A percentile compares a stretch with the other conserved stretches of the same genome.
Conservation (phyloP, 2,797 vertebrate species). For the Tragelaphus oryx region DNA sequence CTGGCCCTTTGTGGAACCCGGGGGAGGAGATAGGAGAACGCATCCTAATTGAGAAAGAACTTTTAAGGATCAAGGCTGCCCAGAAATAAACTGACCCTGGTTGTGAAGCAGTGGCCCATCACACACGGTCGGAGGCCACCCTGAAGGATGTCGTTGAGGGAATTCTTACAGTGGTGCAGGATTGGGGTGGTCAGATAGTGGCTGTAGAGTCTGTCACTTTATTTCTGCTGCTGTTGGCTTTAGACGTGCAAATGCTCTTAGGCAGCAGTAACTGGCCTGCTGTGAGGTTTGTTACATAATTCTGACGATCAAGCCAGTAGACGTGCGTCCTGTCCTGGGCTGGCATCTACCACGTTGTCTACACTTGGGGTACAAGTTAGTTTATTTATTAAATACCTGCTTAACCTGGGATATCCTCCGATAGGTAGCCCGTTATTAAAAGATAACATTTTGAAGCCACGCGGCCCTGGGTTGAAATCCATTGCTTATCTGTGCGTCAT, state of each 20-base stretch:
- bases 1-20: background rate
- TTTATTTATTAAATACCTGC: background rate
- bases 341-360: background rate
- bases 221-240: background rate
- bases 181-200: background rate
- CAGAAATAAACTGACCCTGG: background rate
- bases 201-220: background rate
- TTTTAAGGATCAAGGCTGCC: background rate
- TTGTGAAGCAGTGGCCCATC: background rate
- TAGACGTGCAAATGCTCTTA: background rate
- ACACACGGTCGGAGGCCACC: background rate
- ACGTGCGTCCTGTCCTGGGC: background rate
- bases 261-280: background rate
- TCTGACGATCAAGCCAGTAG: background rate
- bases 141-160: background rate
- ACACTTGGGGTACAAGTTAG: background rate
- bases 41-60: background rate
- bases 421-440: background rate
- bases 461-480: background rate
- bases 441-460: background rate
- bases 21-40: background rate
- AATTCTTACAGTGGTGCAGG: background rate
- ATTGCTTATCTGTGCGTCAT: background rate
- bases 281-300: background rate
- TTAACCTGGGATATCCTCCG: background rate